Evolutionary conservation across 2,113 vertebrate genomes (phyloP), one percentile per base, ranked within the genome.

Genomic region (Hylia prasina): DNA sequence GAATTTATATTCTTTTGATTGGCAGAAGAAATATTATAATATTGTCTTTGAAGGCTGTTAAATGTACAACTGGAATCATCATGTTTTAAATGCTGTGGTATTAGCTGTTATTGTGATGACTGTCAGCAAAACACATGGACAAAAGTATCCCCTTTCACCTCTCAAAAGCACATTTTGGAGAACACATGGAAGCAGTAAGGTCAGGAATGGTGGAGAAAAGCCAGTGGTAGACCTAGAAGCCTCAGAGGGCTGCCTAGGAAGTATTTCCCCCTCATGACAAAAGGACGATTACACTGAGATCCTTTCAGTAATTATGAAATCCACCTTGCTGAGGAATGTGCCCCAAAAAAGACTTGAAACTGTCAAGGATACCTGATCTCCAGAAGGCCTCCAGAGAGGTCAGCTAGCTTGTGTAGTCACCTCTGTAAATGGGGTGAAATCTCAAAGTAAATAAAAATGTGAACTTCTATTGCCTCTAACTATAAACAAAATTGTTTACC

Each of bases 91-190:
- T 56, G 40, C 66, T 54, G 37, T 72, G 83, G 83, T 68, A 96
- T 95, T 95, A 96, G 78, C 84, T 93, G 93, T 93, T 87, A 89
- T 78, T 90, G 78, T 91, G 89, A 82, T 93, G 76, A 54, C 39
- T 53, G 79, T 93, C 65, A 72, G 76, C 84, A 87, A 92, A 86
- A 92, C 28, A 82, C 60, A 94, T 50, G 47, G 64, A 87, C 70
- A 68, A 76, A 89, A 61, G 53, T 61, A 65, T 91, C 71, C 51
- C 21, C 12, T 95, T 95, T 91, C 58, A 61, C 25, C 21, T 77
- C 50, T 83, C 63, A 63, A 76, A 95, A 96, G 44, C 6, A 4
- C 40, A 31, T 82, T 91, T 94, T 20, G 51, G 37, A 95, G 60
- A 80, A 57, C 50, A 89, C 40, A 64, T 72, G 53, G 60, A 94